phyloP scores from a whole-genome alignment of 2,113 vertebrate genomes.

The Dipodomys merriami region DNA sequence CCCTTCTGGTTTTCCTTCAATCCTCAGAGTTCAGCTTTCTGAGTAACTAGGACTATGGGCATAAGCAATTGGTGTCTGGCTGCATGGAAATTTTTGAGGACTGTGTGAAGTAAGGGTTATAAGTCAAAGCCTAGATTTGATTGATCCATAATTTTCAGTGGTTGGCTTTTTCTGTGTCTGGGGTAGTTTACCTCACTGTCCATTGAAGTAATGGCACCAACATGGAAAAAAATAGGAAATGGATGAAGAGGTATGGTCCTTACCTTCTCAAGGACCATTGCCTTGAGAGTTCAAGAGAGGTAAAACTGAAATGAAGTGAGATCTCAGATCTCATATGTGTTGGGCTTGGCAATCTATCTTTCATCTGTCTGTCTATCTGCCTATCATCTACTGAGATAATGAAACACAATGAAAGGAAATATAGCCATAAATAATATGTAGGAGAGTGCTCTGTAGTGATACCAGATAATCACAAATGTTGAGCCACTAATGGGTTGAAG shows the following conservation, averaged over 20 bases:
- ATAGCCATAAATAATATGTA: neutral
- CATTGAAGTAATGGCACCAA: neutral
- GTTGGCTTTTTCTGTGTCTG: neutral
- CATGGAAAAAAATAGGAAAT: neutral
- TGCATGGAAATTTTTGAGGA: neutral
- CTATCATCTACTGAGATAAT: neutral
- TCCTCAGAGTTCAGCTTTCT: too few relatives aligned
- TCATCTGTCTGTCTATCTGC: neutral
- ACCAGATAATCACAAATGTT: neutral
- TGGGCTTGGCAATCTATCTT: too few relatives aligned
- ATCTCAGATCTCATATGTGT: too few relatives aligned
- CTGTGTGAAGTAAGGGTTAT: neutral
- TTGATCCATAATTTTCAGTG: neutral
- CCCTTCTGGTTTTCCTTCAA: too few relatives aligned
- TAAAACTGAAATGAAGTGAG: neutral
- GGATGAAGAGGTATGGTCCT: neutral
- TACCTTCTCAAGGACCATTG: neutral
- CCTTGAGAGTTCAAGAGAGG: neutral
- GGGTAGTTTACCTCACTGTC: neutral
- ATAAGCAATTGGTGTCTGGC: too few relatives aligned
- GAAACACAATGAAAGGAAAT: neutral
- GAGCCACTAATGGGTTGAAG: neutral
- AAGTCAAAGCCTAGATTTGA: neutral
- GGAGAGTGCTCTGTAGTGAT: neutral
- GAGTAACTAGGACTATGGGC: too few relatives aligned